These are phyloP conservation scores for Andricus grossulariae DNA, from an alignment of 1,140 invertebrate genomes.

Conservation along the genomic window DNA sequence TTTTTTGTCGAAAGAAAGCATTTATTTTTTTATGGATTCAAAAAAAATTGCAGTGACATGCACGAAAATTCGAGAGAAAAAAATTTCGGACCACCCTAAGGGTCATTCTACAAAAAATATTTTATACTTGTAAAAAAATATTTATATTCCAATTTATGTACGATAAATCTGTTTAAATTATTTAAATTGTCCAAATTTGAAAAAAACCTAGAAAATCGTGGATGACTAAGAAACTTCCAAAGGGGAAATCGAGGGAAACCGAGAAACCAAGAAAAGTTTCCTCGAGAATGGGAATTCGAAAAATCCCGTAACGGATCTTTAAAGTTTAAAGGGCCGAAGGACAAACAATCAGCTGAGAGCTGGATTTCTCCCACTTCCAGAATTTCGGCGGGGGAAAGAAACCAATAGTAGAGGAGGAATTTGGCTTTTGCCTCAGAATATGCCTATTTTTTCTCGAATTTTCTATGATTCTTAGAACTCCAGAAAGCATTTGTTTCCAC, in stretches of 20 bases:
- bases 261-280: neutral
- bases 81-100: too few species aligned
- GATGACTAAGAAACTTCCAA: neutral
- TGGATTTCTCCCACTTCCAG: neutral
- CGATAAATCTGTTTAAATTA: too few species aligned
- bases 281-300: neutral
- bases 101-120: too few species aligned
- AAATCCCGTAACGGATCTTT: neutral
- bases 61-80: too few species aligned
- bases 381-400: neutral
- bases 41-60: too few species aligned
- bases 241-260: neutral
- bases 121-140: too few species aligned
- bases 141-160: too few species aligned
- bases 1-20: too few species aligned
- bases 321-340: constrained; percentile 7
- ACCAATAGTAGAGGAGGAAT: neutral
- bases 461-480: neutral
- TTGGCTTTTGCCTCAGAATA: neutral
- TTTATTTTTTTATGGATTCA: too few species aligned
- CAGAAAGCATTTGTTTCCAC: neutral
- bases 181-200: too few species aligned
- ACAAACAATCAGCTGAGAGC: constrained; percentile 6
- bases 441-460: neutral
- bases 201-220: too few species aligned